Evolutionary conservation across 2,113 vertebrate genomes (phyloP).

Genomic region (Platysternon megacephalum): DNA sequence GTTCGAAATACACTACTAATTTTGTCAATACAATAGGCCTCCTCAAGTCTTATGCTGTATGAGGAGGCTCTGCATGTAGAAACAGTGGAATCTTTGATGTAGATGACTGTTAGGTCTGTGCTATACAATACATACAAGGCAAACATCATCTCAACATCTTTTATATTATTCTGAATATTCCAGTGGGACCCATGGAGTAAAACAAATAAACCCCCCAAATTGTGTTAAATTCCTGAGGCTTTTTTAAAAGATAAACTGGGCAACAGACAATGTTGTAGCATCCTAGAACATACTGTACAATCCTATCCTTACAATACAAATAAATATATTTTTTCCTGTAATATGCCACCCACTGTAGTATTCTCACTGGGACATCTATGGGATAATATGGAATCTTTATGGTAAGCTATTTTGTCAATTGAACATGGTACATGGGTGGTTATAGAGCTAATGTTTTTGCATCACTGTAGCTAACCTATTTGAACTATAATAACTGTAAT

Average conservation of each 20-base stretch:
- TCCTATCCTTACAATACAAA: neutral
- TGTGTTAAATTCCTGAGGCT: neutral
- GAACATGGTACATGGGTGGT: slow-evolving; percentile 15
- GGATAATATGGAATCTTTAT: neutral
- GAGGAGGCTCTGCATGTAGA: neutral
- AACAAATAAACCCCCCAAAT: neutral
- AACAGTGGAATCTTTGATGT: neutral
- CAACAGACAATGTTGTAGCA: neutral
- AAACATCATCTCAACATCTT: neutral
- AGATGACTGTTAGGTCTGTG: neutral
- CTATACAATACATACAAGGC: neutral
- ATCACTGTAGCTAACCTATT: neutral
- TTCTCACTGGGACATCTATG: neutral
- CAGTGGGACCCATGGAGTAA: neutral
- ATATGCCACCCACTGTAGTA: neutral
- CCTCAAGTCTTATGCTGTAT: neutral
- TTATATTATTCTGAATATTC: neutral
- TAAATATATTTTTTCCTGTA: neutral
- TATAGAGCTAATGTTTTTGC: slow-evolving; percentile 4
- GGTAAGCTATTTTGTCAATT: slow-evolving; percentile 2
- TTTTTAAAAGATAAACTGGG: neutral
- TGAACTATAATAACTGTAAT: slow-evolving; percentile 21
- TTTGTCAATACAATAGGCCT: neutral
- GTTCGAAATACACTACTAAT: neutral
- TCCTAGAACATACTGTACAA: neutral